Conservation (phyloP, 2,888 invertebrate species). For the Nyleta sp. region DNA sequence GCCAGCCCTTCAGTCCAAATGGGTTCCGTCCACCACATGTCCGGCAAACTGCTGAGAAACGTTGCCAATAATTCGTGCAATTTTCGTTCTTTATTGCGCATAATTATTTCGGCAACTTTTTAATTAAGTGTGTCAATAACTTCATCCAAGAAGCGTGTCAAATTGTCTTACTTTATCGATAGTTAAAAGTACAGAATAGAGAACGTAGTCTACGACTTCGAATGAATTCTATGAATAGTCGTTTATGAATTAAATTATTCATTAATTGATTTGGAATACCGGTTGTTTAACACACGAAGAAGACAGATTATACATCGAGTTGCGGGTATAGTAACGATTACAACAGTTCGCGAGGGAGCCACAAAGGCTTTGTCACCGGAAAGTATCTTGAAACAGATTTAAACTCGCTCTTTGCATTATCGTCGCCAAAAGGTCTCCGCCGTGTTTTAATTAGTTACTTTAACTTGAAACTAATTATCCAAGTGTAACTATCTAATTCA, state of each 20-base stretch:
- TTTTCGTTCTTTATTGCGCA: constrained; percentile 43
- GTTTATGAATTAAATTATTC: constrained; percentile 2
- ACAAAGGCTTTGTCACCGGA: constrained; percentile 80
- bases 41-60: constrained; percentile 52
- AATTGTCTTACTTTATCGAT: background rate
- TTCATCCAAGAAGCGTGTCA: constrained; percentile 4
- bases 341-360: constrained; percentile 81
- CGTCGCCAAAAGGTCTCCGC: constrained; percentile 77
- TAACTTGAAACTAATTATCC: constrained; percentile 62
- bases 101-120: constrained; percentile 40
- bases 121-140: constrained; percentile 45
- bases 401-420: constrained; percentile 79
- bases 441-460: constrained; percentile 80
- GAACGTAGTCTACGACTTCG: no score
- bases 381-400: constrained; percentile 82
- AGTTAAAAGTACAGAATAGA: no score
- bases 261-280: constrained; percentile 69
- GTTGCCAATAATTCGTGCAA: constrained; percentile 42
- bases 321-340: constrained; percentile 77
- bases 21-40: constrained; percentile 76
- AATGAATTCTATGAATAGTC: background rate
- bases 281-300: constrained; percentile 73
- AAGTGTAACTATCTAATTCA: constrained; percentile 56
- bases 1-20: constrained; percentile 70
- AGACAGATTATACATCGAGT: constrained; percentile 81